Base-by-base conservation (phyloP, 37 sponge, comb jelly and placozoan genomes). In the Tethya wilhelma region DNA sequence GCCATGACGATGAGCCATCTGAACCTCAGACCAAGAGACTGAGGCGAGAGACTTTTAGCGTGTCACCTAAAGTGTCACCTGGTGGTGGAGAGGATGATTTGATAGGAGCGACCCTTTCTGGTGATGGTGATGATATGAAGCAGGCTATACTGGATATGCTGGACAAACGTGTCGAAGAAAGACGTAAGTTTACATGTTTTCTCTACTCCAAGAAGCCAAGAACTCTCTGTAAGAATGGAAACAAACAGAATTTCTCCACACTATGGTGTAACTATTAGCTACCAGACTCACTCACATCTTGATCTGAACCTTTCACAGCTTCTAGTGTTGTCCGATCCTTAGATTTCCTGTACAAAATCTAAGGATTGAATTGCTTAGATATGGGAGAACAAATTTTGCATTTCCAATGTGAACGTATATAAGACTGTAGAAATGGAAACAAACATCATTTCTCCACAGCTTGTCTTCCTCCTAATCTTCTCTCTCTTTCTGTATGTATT, bases 161-260 rank as follows among this genome's bases (percentile, higher is more conserved):
- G 37, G 71, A 85, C 8, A 20, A 76, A 38, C 57, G 64, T 59
- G 78, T 85, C 1, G 49, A 38, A 32, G 78, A 85, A 17, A 85
- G 77, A 85, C 39, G 85, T 82, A 64, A 73, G 62, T 11, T n/a
- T n/a, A 8, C 29, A 8, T 25, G 19, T 7, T 26, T 26, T 26
- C 23, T n/a, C 25, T 8, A 17, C 17, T 49, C 17, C 11, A 49
- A 49, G 11, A 19, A 17, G 14, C 55, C 17, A 19, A 49, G 55
- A 17, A 49, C 11, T 17, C 55, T 17, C 17, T 11, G 55, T 60
- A 60, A 60, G 26, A 60, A 25, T n/a, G n/a, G n/a, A n/a, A n/a
- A n/a, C n/a, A n/a, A n/a, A n/a, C n/a, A n/a, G n/a, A n/a, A n/a
- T n/a, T n/a, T n/a, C n/a, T n/a, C n/a, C n/a, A n/a, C n/a, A n/a